A percentile compares a stretch with the other conserved stretches of the same genome.
Conservation (phyloP, 1,140 invertebrate genomes). For the Macrobrachium nipponense region DNA sequence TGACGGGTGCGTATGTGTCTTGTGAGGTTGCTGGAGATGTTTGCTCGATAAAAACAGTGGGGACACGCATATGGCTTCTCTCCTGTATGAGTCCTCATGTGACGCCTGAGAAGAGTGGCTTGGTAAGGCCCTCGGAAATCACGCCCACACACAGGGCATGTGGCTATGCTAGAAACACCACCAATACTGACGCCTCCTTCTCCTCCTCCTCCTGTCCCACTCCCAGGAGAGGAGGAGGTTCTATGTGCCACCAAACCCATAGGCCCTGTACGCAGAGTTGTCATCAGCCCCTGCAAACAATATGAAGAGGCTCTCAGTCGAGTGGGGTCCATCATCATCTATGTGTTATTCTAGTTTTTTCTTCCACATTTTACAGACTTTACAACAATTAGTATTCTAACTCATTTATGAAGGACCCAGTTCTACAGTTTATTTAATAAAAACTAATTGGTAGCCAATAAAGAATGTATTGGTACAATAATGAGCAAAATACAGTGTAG, state of each 20-base stretch:
- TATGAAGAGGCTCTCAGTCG: slow-evolving; percentile 50
- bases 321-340: neutral
- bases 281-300: slow-evolving; percentile 58
- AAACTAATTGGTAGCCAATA: no score
- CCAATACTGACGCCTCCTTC: no score
- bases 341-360: neutral
- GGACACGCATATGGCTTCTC: slow-evolving; percentile 72
- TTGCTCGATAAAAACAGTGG: slow-evolving; percentile 61
- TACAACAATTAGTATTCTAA: neutral
- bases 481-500: no score
- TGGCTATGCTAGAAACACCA: slow-evolving; percentile 32
- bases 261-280: slow-evolving; percentile 39
- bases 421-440: no score
- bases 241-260: slow-evolving; percentile 43
- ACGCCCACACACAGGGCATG: slow-evolving; percentile 57
- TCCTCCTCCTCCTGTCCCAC: no score
- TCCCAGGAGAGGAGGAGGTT: neutral
- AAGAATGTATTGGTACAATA: no score
- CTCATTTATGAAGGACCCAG: no score
- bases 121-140: slow-evolving; percentile 61
- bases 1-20: slow-evolving; percentile 60
- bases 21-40: slow-evolving; percentile 60
- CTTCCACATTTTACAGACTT: neutral
- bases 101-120: slow-evolving; percentile 62
- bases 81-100: slow-evolving; percentile 67